These are phyloP conservation scores for Serripes groenlandicus DNA, from an alignment of 2,888 invertebrate genomes.

Conservation along the genomic window DNA sequence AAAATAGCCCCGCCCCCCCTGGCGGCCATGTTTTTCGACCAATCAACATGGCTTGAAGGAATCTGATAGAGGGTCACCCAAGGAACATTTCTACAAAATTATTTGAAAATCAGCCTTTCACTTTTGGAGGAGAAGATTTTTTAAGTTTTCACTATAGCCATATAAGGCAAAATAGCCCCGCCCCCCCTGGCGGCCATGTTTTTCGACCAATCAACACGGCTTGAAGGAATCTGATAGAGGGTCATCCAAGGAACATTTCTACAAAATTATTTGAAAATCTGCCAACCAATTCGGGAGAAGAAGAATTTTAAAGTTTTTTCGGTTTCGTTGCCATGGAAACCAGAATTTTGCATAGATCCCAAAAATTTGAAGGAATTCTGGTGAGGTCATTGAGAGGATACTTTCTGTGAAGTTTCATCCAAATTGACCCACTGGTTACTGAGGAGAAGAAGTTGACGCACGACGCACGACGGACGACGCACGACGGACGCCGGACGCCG, in stretches of 20 bases:
- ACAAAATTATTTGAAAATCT: background rate
- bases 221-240: background rate
- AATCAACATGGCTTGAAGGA: background rate
- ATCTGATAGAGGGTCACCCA: background rate
- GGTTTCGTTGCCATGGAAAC: no score
- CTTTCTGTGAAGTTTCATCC: no score
- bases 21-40: background rate
- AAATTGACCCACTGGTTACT: no score
- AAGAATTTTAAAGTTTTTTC: background rate
- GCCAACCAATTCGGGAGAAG: background rate
- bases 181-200: background rate
- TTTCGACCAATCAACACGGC: background rate
- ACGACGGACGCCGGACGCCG: background rate
- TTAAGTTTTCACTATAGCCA: background rate
- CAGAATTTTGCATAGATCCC: no score
- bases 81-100: background rate
- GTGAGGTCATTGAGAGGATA: no score
- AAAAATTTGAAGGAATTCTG: no score
- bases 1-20: background rate
- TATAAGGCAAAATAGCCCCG: background rate
- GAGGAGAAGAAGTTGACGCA: no score
- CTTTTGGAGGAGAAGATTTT: background rate
- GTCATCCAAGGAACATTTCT: background rate
- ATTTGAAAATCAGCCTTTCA: no score
- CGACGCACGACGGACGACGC: background rate